phyloP scores from a whole-genome alignment of 2,113 vertebrate genomes.

The Carassius auratus region DNA sequence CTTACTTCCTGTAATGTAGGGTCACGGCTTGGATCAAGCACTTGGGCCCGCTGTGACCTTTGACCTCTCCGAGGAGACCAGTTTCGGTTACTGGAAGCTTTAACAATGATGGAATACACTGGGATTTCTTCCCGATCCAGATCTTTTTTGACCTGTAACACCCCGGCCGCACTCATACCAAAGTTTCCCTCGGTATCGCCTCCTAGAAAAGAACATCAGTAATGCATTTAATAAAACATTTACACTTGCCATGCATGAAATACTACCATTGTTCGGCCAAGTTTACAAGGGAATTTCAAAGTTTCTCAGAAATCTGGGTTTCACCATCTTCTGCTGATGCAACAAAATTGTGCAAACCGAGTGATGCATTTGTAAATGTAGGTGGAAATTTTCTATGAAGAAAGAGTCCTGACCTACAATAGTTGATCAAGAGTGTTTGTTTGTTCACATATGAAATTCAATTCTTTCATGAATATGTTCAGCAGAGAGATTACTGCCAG shows the following conservation, averaged over 20 bases:
- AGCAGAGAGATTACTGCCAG: background rate
- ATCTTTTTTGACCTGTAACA: conserved; percentile 82
- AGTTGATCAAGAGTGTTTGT: background rate
- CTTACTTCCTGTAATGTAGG: conserved; percentile 91
- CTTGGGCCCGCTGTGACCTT: conserved; percentile 61
- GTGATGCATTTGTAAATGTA: background rate
- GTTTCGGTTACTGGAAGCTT: conserved; percentile 94
- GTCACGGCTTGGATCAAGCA: conserved; percentile 80
- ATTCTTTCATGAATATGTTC: background rate
- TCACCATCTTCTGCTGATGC: background rate
- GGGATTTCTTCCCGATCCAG: conserved; percentile 91
- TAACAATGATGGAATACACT: conserved; percentile 84
- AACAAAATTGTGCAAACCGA: conserved; percentile 10
- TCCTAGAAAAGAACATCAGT: conserved; percentile 71
- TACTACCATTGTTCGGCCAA: background rate
- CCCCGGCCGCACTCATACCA: conserved; percentile 83
- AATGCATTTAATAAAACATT: background rate
- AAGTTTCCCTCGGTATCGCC: conserved; percentile 89
- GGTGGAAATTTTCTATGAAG: background rate
- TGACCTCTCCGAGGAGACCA: conserved; percentile 81
- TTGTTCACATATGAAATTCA: background rate
- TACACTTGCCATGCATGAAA: background rate
- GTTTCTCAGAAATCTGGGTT: conserved; percentile 1
- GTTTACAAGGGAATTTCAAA: background rate
- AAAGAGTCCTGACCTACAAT: background rate